Evolutionary conservation across 2,888 invertebrate genomes (phyloP).

Genomic region (Cephus runcator): DNA sequence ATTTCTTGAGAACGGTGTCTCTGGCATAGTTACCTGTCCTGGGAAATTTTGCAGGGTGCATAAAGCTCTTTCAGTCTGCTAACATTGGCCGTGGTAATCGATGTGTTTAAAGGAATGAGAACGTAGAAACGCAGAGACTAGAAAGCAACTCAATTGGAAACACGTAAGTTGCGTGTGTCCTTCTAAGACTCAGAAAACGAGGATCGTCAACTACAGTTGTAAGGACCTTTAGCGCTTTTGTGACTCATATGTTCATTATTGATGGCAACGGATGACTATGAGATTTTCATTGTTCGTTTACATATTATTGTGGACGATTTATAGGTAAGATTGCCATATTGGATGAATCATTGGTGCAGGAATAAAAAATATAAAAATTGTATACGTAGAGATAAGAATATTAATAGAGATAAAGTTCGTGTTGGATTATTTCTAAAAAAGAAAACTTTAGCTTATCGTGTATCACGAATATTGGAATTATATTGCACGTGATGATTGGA

Average conservation of each 20-base stretch:
- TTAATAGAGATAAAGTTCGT: neutral
- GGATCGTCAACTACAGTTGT: neutral
- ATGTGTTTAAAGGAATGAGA: neutral
- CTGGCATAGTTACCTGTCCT: neutral
- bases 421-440: neutral
- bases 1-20: constrained; percentile 6
- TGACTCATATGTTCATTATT: neutral
- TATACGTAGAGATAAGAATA: neutral
- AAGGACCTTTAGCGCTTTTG: neutral
- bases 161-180: neutral
- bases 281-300: neutral
- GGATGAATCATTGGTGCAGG: neutral
- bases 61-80: neutral
- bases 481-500: neutral
- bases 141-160: neutral
- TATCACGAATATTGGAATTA: neutral
- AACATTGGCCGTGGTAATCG: neutral
- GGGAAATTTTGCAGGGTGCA: neutral
- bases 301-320: neutral
- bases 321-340: neutral
- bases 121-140: neutral
- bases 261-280: neutral
- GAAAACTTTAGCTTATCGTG: neutral
- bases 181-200: neutral
- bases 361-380: neutral